Conservation (phyloP, 1,140 invertebrate genomes). For the Neodiprion fabricii region DNA sequence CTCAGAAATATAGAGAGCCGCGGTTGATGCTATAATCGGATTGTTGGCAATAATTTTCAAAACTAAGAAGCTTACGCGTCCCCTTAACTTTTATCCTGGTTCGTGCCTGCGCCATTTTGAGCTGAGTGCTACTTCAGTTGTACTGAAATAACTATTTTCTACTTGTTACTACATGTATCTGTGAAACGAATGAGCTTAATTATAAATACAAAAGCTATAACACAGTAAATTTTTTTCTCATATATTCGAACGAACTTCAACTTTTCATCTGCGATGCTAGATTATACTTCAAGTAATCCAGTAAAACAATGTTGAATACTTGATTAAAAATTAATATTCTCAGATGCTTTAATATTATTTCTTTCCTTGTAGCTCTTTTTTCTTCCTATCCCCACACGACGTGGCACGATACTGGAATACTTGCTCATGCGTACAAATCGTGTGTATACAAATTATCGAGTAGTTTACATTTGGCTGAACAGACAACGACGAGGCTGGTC, state of each 20-base stretch:
- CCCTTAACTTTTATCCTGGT: not conserved
- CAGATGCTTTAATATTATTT: too few relatives aligned
- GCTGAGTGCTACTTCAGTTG: not conserved
- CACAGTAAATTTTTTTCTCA: not conserved
- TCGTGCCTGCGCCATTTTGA: not conserved
- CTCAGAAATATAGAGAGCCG: not conserved
- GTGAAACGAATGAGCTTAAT: not conserved
- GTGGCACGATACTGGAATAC: not conserved
- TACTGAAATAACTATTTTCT: too few relatives aligned
- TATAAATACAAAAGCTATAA: not conserved
- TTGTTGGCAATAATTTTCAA: not conserved
- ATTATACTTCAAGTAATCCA: too few relatives aligned
- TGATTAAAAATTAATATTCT: not conserved
- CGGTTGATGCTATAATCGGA: not conserved
- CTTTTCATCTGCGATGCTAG: not conserved
- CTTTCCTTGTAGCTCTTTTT: too few relatives aligned
- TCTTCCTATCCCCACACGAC: too few relatives aligned
- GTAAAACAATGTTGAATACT: not conserved
- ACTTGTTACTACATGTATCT: too few relatives aligned
- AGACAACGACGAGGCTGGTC: not conserved
- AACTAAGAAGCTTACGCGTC: not conserved
- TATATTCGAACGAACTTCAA: not conserved
- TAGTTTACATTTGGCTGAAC: constrained; percentile 3
- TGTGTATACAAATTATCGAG: not conserved
- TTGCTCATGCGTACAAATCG: not conserved